phyloP scores from a whole-genome alignment of 2,888 invertebrate genomes.

The Drosophila rellima region DNA sequence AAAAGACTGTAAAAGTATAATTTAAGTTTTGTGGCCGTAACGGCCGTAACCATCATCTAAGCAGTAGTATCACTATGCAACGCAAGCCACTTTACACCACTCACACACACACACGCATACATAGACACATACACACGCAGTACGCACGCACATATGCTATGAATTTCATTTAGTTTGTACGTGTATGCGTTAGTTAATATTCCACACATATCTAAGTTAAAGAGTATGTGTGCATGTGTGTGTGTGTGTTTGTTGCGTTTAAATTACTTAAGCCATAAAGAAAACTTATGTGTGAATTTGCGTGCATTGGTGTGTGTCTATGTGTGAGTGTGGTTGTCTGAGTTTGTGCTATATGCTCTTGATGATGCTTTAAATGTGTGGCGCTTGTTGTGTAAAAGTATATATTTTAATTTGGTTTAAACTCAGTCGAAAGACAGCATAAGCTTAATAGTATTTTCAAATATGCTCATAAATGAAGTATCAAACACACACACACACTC shows the following conservation, averaged over 20 bases:
- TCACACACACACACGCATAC: constrained; percentile 11
- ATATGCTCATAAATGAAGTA: constrained; percentile 4
- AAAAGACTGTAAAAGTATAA: constrained; percentile 33
- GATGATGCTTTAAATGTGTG: constrained; percentile 60
- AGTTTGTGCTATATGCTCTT: constrained; percentile 61
- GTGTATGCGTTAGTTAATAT: constrained; percentile 81
- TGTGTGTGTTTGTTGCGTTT: constrained; percentile 63
- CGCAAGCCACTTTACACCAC: constrained; percentile 70
- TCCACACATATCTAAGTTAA: constrained; percentile 63
- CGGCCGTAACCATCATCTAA: constrained; percentile 54
- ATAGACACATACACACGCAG: constrained; percentile 25
- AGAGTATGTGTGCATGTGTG: constrained; percentile 23
- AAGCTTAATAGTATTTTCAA: constrained; percentile 19
- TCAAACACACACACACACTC: not conserved
- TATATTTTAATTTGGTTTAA: constrained; percentile 61
- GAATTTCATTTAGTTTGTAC: constrained; percentile 78
- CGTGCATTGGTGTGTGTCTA: constrained; percentile 13
- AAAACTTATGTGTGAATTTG: constrained; percentile 48
- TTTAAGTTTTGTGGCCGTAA: constrained; percentile 64
- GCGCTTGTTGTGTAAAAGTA: constrained; percentile 38
- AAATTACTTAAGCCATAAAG: constrained; percentile 78
- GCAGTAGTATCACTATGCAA: constrained; percentile 77
- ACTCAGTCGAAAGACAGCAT: constrained; percentile 1
- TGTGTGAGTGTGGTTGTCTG: not conserved
- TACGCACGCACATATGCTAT: constrained; percentile 80